Base-by-base conservation (phyloP, 2,113 vertebrate species). In the Tautogolabrus adspersus region DNA sequence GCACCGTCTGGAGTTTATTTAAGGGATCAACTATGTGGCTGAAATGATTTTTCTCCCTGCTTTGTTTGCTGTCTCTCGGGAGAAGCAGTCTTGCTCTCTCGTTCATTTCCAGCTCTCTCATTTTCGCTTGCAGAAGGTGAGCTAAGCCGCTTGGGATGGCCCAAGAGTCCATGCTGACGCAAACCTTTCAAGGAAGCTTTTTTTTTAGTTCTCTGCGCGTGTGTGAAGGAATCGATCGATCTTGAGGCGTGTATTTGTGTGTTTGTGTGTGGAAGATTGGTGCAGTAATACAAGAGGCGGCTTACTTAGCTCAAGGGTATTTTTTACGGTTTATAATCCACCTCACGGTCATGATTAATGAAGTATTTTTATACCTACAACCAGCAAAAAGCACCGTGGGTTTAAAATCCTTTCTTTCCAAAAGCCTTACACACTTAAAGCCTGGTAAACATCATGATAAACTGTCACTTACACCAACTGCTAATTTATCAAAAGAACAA, bases 111-210 rank as follows among this genome's bases (percentile, higher is more conserved):
- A 64, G 69, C 56, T 79, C 67, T 61, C 73, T 65, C 47, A 8
- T 40, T 81, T 64, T 68, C 15, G 51, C 49, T 78, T 77, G 76
- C 79, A 74, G 63, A 61, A 72, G 69, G 61, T 42, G 3, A 65
- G 66, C 51, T 81, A 77, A 90, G 82, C 83, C 42, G 16, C 79
- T 84, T 66, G 85, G 82, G 77, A 85, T 22, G 44, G 59, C 69
- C 81, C 64, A 22, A 67, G 74, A 73, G 76, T 79, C 84, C 47
- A 2, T 21, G 60, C 77, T 86, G 85, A 92, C 56, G 64, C 67
- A 86, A 86, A 88, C 74, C 88, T 89, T 91, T 89, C 70, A 87
- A 61, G 56, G 34, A 79, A 37, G 77, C 66, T 26, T 6, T 86
- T 85, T 73, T 72, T 83, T 62, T 83, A 6, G 79, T 75, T 85